phyloP scores from a whole-genome alignment of 2,113 vertebrate genomes.

The Himantopus leucocephalus region DNA sequence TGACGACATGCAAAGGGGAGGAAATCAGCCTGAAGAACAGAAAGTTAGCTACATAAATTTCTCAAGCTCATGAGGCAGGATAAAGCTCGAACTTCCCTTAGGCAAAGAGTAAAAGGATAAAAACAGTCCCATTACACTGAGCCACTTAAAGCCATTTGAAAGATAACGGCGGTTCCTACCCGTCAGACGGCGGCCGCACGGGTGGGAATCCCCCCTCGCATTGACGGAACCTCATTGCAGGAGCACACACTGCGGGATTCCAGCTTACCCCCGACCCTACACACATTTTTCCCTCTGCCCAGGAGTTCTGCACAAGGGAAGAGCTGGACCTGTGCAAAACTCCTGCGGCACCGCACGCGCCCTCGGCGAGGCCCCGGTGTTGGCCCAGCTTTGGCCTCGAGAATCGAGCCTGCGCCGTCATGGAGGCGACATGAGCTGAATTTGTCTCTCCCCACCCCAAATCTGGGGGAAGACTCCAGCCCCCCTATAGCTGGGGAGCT shows the following conservation, averaged over 20 bases:
- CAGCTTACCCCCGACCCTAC: accelerated
- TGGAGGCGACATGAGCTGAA: not conserved
- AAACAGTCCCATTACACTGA: not conserved
- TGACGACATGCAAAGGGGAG: not conserved
- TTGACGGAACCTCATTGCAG: not conserved
- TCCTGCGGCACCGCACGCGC: not conserved
- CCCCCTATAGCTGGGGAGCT: not conserved
- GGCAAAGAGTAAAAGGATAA: not conserved
- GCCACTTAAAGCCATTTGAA: not conserved
- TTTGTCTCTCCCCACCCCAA: not conserved
- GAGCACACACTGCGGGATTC: not conserved
- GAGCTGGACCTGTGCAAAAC: not conserved
- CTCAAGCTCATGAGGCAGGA: not conserved
- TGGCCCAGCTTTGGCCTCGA: not conserved
- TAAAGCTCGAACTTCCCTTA: not conserved
- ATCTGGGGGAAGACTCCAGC: not conserved
- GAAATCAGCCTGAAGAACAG: not conserved
- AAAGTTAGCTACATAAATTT: not conserved
- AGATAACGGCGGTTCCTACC: not conserved
- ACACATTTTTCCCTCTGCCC: not conserved
- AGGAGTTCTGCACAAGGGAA: not conserved
- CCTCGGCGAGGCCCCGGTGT: accelerated
- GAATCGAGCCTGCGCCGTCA: accelerated
- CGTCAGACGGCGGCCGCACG: accelerated
- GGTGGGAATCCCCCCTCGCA: not conserved